Conservation (phyloP, 2,113 vertebrate genomes). For the Capreolus pygargus region DNA sequence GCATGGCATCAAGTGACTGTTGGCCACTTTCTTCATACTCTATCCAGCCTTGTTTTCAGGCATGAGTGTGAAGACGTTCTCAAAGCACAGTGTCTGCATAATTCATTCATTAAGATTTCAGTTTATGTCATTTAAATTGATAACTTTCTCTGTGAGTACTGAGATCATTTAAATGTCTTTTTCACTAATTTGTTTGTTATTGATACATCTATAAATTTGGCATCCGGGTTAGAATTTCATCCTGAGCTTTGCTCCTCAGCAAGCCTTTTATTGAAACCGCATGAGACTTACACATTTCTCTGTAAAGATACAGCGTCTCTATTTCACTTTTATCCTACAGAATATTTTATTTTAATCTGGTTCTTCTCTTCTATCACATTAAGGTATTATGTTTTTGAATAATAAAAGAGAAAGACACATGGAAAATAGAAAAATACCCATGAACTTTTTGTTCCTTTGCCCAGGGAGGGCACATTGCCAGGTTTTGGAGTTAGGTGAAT, state of each 20-base stretch:
- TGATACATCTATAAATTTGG: background rate
- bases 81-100: background rate
- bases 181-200: slow-evolving; percentile 7
- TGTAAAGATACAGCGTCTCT: background rate
- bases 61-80: background rate
- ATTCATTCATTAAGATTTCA: background rate
- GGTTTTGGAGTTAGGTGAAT: slow-evolving; percentile 4
- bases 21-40: background rate
- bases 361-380: background rate
- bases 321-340: slow-evolving; percentile 30
- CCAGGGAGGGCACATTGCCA: background rate
- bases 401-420: background rate
- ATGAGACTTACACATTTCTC: background rate
- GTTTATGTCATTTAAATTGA: background rate
- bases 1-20: background rate
- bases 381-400: background rate
- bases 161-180: background rate
- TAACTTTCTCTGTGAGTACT: background rate
- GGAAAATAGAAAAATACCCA: background rate
- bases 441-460: slow-evolving; percentile 37
- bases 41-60: background rate
- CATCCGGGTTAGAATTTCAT: background rate
- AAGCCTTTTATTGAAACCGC: background rate
- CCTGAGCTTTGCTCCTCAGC: background rate
- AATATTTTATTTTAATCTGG: slow-evolving; percentile 7